Percentiles rank a stretch among this genome's conserved stretches.
Evolutionary conservation across 2,888 invertebrate genomes (phyloP).

Genomic region (Trichopria drosophilae): DNA sequence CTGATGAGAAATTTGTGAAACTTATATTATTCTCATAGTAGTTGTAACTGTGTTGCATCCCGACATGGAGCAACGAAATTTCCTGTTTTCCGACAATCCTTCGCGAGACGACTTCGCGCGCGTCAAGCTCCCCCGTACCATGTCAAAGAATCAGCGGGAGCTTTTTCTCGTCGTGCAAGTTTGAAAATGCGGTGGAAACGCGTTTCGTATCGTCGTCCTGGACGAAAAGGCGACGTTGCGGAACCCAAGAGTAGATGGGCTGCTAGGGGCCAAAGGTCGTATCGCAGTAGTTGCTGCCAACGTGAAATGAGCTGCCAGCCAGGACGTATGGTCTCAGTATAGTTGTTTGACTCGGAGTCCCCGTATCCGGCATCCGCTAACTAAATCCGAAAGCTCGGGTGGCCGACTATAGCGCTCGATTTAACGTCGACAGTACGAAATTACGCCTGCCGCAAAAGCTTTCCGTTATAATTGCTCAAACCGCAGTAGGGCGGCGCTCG

Average conservation of each 20-base stretch:
- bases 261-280: too few relatives aligned
- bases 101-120: conserved; percentile 35
- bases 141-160: too few relatives aligned
- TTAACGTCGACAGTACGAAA: conserved; percentile 29
- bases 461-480: conserved; percentile 29
- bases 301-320: conserved; percentile 51
- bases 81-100: too few relatives aligned
- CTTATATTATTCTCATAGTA: too few relatives aligned
- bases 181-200: too few relatives aligned
- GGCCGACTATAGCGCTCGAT: conserved; percentile 22
- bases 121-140: conserved; percentile 35
- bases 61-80: too few relatives aligned
- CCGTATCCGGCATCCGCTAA: conserved; percentile 34
- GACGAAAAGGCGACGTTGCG: too few relatives aligned
- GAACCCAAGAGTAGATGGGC: too few relatives aligned
- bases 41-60: too few relatives aligned
- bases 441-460: conserved; percentile 23
- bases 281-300: conserved; percentile 42
- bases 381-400: conserved; percentile 32
- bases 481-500: conserved; percentile 11
- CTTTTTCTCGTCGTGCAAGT: too few relatives aligned
- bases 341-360: conserved; percentile 43
- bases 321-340: conserved; percentile 43
- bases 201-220: too few relatives aligned
- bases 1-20: too few relatives aligned